A percentile compares a stretch with the other conserved stretches of the same genome.
phyloP scores from a whole-genome alignment of 2,797 vertebrate genomes.

The Salmo trutta region DNA sequence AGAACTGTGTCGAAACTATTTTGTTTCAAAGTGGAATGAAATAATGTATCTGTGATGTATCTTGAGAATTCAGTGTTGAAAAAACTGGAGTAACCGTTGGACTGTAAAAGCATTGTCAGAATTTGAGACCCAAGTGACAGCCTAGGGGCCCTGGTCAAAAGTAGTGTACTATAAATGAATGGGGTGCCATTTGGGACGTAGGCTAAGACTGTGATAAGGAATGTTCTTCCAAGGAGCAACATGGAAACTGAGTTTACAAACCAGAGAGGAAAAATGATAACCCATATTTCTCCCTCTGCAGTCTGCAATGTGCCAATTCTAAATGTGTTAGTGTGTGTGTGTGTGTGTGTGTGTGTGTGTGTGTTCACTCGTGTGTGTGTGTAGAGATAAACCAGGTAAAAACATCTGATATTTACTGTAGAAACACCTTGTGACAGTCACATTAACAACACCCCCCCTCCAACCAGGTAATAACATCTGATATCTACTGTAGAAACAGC shows the following conservation, averaged over 20 bases:
- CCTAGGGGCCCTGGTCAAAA: not conserved
- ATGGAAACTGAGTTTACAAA: not conserved
- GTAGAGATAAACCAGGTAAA: not conserved
- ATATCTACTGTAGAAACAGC: constrained; percentile 26
- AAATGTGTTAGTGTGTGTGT: not conserved
- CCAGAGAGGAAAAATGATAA: not conserved
- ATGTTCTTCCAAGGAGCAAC: not conserved
- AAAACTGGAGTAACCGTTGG: not conserved
- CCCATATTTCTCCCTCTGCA: not conserved
- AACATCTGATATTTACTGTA: too few species aligned
- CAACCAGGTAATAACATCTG: constrained; percentile 13
- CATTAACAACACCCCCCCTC: too few species aligned
- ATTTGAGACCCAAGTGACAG: not conserved
- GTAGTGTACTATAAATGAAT: not conserved
- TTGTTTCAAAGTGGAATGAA: not conserved
- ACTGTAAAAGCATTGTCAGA: too few species aligned
- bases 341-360: constrained; percentile 25
- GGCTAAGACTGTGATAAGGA: not conserved
- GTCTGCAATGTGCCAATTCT: not conserved
- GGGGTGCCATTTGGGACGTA: not conserved
- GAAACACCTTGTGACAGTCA: too few species aligned
- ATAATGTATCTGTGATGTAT: not conserved
- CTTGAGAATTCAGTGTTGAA: not conserved
- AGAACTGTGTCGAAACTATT: not conserved
- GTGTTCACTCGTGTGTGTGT: constrained; percentile 19